Evolutionary conservation across 2,888 invertebrate species (phyloP).

Genomic region (Anticlea derivata): DNA sequence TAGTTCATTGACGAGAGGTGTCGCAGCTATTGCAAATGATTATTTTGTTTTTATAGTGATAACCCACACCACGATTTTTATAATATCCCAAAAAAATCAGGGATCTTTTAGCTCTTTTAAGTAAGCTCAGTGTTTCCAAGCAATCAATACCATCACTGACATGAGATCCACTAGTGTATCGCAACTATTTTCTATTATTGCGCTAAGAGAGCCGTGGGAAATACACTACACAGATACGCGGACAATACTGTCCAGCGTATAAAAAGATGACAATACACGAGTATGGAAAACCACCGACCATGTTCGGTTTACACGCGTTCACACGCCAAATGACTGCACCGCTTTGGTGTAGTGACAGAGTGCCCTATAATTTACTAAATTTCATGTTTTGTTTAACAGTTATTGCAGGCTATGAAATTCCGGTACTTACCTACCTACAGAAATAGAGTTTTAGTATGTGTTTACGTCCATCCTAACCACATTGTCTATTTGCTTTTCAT

Average conservation of each 20-base stretch:
- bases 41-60: no score
- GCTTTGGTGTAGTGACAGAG: slow-evolving; percentile 24
- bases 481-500: background rate
- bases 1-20: no score
- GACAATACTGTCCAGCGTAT: slow-evolving; percentile 62
- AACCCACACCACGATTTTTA: no score
- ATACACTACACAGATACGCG: slow-evolving; percentile 40
- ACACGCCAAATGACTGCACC: slow-evolving; percentile 32
- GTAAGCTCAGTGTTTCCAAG: slow-evolving; percentile 1
- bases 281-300: slow-evolving; percentile 64
- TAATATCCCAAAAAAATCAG: no score
- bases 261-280: slow-evolving; percentile 70
- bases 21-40: no score
- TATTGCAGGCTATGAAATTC: slow-evolving; percentile 12
- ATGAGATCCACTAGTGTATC: slow-evolving; percentile 24
- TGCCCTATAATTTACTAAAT: slow-evolving; percentile 32
- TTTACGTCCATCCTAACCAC: background rate
- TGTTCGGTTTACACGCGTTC: slow-evolving; percentile 54
- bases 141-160: slow-evolving; percentile 24
- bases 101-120: background rate
- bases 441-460: slow-evolving; percentile 17
- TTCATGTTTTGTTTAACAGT: slow-evolving; percentile 28
- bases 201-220: slow-evolving; percentile 62
- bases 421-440: slow-evolving; percentile 2
- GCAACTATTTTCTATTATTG: slow-evolving; percentile 32